phyloP scores from a whole-genome alignment of 2,113 vertebrate species.

The Prietella phreatophila region DNA sequence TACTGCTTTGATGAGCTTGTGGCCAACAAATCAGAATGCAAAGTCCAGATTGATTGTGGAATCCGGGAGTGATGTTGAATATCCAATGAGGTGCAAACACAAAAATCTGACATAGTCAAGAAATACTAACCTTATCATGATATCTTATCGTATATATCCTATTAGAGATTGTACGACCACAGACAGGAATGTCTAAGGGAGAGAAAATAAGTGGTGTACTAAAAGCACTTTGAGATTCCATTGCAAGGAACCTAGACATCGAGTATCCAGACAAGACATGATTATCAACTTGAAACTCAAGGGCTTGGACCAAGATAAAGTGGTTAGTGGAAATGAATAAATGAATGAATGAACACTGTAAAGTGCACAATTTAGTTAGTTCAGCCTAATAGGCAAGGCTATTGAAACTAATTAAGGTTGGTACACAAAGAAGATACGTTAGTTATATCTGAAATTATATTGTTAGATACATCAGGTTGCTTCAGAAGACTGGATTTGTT shows the following conservation, averaged over 20 bases:
- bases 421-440: not conserved
- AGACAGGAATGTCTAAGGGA: conserved; percentile 10
- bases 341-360: not conserved
- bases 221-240: conserved; percentile 12
- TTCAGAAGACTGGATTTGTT: conserved; percentile 27
- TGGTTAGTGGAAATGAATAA: not conserved
- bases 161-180: not conserved
- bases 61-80: not conserved
- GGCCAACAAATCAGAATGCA: not conserved
- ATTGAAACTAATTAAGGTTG: conserved; percentile 7
- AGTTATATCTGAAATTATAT: not conserved
- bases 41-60: not conserved
- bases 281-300: not conserved
- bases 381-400: not conserved
- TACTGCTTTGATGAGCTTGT: not conserved
- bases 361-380: not conserved
- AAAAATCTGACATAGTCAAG: not conserved
- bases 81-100: not conserved
- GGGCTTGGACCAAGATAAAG: not conserved
- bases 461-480: conserved; percentile 29
- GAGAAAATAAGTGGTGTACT: not conserved
- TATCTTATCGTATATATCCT: conserved; percentile 4
- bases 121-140: not conserved
- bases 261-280: conserved; percentile 3
- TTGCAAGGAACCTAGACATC: not conserved